phyloP scores from a whole-genome alignment of 1,140 invertebrate species.

The Eueides isabella region DNA sequence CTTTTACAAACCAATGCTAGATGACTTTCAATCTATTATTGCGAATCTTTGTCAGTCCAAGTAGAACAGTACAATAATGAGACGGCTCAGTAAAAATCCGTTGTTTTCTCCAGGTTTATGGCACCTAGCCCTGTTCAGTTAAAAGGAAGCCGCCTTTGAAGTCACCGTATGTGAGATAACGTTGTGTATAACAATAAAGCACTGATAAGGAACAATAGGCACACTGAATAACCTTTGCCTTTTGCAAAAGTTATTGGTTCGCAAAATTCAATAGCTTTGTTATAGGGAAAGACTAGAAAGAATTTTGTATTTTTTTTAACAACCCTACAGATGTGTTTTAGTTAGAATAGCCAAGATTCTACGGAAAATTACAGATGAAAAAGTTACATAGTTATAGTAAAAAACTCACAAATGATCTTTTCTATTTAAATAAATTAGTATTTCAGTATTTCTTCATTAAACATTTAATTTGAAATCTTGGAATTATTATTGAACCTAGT shows the following conservation, averaged over 20 bases:
- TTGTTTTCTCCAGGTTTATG: slow-evolving; percentile 31
- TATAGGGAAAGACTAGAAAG: not conserved
- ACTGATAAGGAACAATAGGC: slow-evolving; percentile 49
- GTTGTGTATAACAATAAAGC: slow-evolving; percentile 44
- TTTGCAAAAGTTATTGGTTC: not conserved
- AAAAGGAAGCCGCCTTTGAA: slow-evolving; percentile 48
- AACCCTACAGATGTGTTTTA: not conserved
- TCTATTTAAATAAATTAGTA: too few relatives aligned
- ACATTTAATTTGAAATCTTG: too few relatives aligned
- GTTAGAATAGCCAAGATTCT: not conserved
- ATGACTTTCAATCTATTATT: not conserved
- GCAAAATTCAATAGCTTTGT: not conserved
- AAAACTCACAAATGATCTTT: too few relatives aligned
- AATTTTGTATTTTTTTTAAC: not conserved
- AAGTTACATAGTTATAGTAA: too few relatives aligned
- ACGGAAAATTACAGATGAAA: not conserved
- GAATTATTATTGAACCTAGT: too few relatives aligned
- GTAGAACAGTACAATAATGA: not conserved
- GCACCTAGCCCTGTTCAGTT: slow-evolving; percentile 16
- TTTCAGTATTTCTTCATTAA: too few relatives aligned
- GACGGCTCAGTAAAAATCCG: slow-evolving; percentile 13
- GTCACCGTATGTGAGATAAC: slow-evolving; percentile 55
- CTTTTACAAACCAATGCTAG: not conserved
- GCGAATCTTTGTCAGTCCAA: not conserved
- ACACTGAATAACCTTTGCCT: slow-evolving; percentile 29